Conservation (phyloP, 2,113 vertebrate genomes). For the Piprites chloris region DNA sequence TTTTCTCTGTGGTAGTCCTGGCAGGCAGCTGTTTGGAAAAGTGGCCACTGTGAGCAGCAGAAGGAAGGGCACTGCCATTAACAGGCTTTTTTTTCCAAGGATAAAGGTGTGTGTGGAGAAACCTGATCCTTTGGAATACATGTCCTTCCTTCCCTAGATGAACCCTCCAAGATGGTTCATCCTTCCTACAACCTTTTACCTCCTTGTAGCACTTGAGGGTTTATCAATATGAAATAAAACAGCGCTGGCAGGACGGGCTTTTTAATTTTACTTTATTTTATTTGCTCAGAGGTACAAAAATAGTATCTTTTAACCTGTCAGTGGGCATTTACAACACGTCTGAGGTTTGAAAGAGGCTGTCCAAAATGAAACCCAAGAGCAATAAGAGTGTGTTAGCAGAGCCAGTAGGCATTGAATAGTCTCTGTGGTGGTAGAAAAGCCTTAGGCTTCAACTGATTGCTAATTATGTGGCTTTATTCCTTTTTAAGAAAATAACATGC, state of each 20-base stretch:
- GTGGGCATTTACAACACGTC: background rate
- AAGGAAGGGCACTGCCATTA: background rate
- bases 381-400: constrained; percentile 16
- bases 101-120: background rate
- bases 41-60: background rate
- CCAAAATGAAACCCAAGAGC: constrained; percentile 50
- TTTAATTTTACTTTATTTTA: background rate
- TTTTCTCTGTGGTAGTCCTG: background rate
- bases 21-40: background rate
- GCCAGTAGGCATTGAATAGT: constrained; percentile 45
- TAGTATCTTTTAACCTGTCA: constrained; percentile 59
- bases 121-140: background rate
- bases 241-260: background rate
- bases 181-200: background rate
- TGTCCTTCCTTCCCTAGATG: background rate
- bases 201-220: background rate
- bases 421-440: constrained; percentile 48
- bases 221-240: background rate
- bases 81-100: background rate
- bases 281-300: background rate
- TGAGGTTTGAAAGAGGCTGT: constrained; percentile 57
- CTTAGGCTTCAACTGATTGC: constrained; percentile 60
- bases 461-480: constrained; percentile 57
- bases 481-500: constrained; percentile 44
- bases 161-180: background rate